Conservation (phyloP, 2,797 vertebrate species). For the Petrocephalus sullivani region DNA sequence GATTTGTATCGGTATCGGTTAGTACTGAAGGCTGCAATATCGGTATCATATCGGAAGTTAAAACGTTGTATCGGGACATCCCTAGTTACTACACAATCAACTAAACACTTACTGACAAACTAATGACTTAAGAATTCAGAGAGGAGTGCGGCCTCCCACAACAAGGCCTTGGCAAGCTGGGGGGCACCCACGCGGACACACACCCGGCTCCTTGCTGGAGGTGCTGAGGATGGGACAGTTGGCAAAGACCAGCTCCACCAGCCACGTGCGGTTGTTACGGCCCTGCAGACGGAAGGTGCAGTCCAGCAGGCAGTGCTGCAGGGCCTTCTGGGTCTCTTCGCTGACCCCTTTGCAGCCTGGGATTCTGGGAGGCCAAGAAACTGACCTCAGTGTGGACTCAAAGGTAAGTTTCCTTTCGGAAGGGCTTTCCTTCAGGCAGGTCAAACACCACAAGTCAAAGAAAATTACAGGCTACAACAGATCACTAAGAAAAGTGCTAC, state of each 20-base stretch:
- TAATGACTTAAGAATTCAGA: not conserved
- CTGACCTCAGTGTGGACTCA: slow-evolving; percentile 13
- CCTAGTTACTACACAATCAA: not conserved
- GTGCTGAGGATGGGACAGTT: slow-evolving; percentile 92
- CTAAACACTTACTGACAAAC: not conserved
- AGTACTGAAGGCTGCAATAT: too few relatives aligned
- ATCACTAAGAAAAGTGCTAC: not conserved
- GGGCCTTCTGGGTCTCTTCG: slow-evolving; percentile 84
- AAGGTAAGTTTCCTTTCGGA: not conserved
- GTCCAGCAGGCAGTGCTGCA: slow-evolving; percentile 90
- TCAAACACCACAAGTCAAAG: not conserved
- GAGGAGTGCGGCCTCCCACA: not conserved
- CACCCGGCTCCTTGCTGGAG: slow-evolving; percentile 90
- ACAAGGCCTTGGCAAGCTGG: too few relatives aligned
- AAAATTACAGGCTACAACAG: not conserved
- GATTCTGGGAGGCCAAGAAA: slow-evolving; percentile 63
- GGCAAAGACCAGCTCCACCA: slow-evolving; percentile 91
- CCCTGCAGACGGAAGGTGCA: slow-evolving; percentile 97
- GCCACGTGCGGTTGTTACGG: slow-evolving; percentile 96
- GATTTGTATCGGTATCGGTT: too few relatives aligned
- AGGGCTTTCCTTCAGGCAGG: not conserved
- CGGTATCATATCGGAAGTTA: too few relatives aligned
- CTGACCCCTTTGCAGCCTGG: slow-evolving; percentile 85
- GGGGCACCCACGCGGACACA: not conserved
- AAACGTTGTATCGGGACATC: too few relatives aligned